Evolutionary conservation across 2,113 vertebrate genomes (phyloP), one percentile per base, ranked within the genome.

Genomic region (Cyrtonyx montezumae): DNA sequence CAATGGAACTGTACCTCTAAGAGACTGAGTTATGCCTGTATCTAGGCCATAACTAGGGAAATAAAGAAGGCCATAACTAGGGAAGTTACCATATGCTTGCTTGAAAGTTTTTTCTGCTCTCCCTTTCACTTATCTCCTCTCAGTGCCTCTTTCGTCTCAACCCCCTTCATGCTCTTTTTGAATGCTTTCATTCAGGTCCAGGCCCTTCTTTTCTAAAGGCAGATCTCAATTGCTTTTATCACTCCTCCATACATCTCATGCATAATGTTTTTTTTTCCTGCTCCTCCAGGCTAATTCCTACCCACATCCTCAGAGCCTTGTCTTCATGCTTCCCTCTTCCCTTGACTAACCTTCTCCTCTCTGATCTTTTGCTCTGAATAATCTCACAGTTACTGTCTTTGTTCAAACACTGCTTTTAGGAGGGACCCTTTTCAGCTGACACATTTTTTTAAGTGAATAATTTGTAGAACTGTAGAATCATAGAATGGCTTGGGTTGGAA

Each of bases 361-460:
- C 32, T 46, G 62, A 84, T 77, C 63, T 70, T 82, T 62, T 55
- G 46, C 25, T 67, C 75, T 80, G 40, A 89, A 79, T 91, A 79
- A 37, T 85, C 34, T 74, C 56, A 78, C 13, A 23, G 92, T 46
- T 83, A 79, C 55, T 82, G 13, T 87, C 63, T 28, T 18, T 53
- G 37, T 63, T 95, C 63, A 91, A 87, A 91, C 85, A 84, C 40
- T 79, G 6, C 75, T 79, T 82, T 84, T 55, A 22, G 32, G 51
- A 58, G 12, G 1, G 17, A 48, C 36, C 73, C 81, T 90, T 79
- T 87, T 48, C 37, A 83, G 62, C 34, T 76, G 40, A 58, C n/a
- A 76, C 11, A 25, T 16, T 30, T 15, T 91, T 79, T 53, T 58
- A 85, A 92, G n/a, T 40, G 42, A 76, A 30, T 53, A 28, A 30